phyloP scores from a whole-genome alignment of 2,888 invertebrate genomes.

The Blera fallax region DNA sequence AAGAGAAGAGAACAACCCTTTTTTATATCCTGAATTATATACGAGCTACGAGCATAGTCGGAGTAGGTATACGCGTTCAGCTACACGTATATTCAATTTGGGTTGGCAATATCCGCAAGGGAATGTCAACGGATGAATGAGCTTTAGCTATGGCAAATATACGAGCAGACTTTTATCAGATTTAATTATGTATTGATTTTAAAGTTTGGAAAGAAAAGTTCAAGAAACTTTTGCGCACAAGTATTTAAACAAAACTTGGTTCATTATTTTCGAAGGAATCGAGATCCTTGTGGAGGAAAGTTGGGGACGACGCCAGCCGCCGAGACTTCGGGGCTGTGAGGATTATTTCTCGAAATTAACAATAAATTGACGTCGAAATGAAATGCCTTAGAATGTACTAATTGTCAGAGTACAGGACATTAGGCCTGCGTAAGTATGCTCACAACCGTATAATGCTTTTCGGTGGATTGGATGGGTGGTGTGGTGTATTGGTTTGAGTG shows the following conservation, averaged over 20 bases:
- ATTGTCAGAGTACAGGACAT: background rate
- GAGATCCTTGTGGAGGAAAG: background rate
- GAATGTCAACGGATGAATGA: conserved; percentile 51
- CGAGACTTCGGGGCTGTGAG: background rate
- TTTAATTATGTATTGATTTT: conserved; percentile 58
- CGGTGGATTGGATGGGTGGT: no score
- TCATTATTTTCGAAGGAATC: conserved; percentile 41
- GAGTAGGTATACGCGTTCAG: conserved; percentile 3
- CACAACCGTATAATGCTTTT: background rate
- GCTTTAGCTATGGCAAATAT: conserved; percentile 30
- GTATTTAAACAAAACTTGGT: conserved; percentile 57
- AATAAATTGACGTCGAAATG: background rate
- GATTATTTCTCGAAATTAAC: background rate
- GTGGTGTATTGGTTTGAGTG: background rate
- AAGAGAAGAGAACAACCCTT: conserved; percentile 24
- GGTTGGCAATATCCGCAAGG: conserved; percentile 39
- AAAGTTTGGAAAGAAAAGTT: conserved; percentile 49
- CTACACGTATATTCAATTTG: conserved; percentile 21
- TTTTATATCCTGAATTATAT: conserved; percentile 32
- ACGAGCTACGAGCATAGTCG: background rate
- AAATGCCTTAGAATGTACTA: background rate
- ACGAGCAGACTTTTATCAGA: conserved; percentile 53
- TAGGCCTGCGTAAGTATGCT: background rate
- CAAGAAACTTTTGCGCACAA: conserved; percentile 45
- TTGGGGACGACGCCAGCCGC: background rate